phyloP scores from a whole-genome alignment of 1,140 invertebrate species.

The Epicauta chinensis region DNA sequence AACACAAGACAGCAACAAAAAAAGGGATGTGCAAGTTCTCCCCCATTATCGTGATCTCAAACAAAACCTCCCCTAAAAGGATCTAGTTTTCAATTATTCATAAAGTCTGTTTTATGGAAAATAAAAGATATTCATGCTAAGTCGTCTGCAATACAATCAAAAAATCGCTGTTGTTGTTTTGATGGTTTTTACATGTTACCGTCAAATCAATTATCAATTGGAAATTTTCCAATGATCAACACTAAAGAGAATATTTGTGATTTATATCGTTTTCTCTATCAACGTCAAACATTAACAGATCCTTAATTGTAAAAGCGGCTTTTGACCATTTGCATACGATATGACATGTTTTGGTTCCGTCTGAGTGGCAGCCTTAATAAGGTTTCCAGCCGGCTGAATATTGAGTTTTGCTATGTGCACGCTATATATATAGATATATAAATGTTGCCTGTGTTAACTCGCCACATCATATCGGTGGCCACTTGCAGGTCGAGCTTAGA shows the following conservation, averaged over 20 bases:
- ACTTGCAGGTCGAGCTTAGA: slow-evolving; percentile 40
- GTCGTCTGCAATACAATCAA: too few species aligned
- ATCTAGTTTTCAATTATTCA: slow-evolving; percentile 19
- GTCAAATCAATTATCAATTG: too few species aligned
- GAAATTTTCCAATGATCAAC: too few species aligned
- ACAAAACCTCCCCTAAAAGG: slow-evolving; percentile 20
- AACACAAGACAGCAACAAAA: slow-evolving; percentile 4
- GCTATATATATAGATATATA: too few species aligned
- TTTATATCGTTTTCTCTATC: slow-evolving; percentile 4
- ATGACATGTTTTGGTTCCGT: slow-evolving; percentile 34
- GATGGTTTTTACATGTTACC: too few species aligned
- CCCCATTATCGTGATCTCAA: slow-evolving; percentile 7
- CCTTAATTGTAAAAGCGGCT: slow-evolving; percentile 26
- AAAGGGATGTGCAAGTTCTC: slow-evolving; percentile 7
- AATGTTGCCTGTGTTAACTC: too few species aligned
- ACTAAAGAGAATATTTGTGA: too few species aligned
- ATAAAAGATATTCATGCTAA: slow-evolving; percentile 8
- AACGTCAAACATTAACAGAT: slow-evolving; percentile 13
- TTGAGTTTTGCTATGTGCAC: slow-evolving; percentile 37
- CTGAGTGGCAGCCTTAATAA: slow-evolving; percentile 41
- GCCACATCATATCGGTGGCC: slow-evolving; percentile 33
- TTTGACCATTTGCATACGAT: slow-evolving; percentile 32
- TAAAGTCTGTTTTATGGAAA: slow-evolving; percentile 17
- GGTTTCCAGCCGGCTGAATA: slow-evolving; percentile 43
- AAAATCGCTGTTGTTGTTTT: too few species aligned